Conservation (phyloP, 2,888 invertebrate genomes). For the Andrena dorsata region DNA sequence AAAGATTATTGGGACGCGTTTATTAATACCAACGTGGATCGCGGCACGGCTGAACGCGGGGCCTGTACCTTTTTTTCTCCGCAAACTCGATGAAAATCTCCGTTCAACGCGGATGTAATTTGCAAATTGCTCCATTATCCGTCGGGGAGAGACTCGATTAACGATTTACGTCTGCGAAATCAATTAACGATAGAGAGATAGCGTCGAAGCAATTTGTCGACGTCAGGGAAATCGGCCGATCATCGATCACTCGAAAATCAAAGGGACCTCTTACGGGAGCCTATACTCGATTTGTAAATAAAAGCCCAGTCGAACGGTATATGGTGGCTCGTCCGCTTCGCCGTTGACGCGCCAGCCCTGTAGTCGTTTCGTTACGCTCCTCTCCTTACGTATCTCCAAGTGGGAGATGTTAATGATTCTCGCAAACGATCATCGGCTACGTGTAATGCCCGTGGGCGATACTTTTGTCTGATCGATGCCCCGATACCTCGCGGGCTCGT, state of each 20-base stretch:
- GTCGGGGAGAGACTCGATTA: constrained; percentile 35
- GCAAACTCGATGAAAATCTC: constrained; percentile 12
- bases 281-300: constrained; percentile 37
- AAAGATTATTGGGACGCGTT: constrained; percentile 70
- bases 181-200: constrained; percentile 66
- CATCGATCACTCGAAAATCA: constrained; percentile 64
- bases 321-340: constrained; percentile 37
- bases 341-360: constrained; percentile 4
- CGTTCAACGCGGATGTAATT: constrained; percentile 31
- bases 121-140: constrained; percentile 62
- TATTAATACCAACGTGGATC: constrained; percentile 39
- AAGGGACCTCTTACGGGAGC: constrained; percentile 15
- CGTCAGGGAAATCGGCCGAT: constrained; percentile 58
- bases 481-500: background rate
- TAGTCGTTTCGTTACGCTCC: constrained; percentile 34
- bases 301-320: constrained; percentile 33
- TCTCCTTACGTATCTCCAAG: constrained; percentile 12
- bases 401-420: constrained; percentile 60
- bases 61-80: background rate
- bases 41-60: background rate
- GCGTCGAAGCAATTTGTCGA: constrained; percentile 61
- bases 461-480: constrained; percentile 25
- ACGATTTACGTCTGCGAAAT: constrained; percentile 54
- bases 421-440: constrained; percentile 39
- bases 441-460: constrained; percentile 34